A percentile compares a stretch with the other conserved stretches of the same genome.
phyloP scores from a whole-genome alignment of 2,113 vertebrate species.

The rabbit (Oryctolagus cuniculus) region mOryCun1.1 NC_091436.1:149195001-149195500 shows the following conservation, averaged over 20 bases:
- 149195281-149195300: not conserved
- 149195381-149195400: not conserved
- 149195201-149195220: accelerated
- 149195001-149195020: not conserved
- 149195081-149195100: not conserved
- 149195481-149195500: not conserved
- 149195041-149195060: not conserved
- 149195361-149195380: not conserved
- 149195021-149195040: no score
- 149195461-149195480: not conserved
- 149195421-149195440: not conserved
- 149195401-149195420: not conserved
- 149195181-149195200: not conserved
- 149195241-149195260: accelerated
- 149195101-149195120: not conserved
- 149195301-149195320: not conserved
- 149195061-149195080: not conserved
- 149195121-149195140: not conserved
- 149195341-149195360: not conserved
- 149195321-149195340: slow-evolving; percentile 6
- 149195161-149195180: not conserved
- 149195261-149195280: not conserved
- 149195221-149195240: no score
- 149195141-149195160: not conserved
- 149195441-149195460: not conserved